Percentiles rank a stretch among this genome's conserved stretches.
These are phyloP conservation scores for Leptodactylus fuscus DNA, from an alignment of 2,113 vertebrate genomes.

Conservation along the genomic window DNA sequence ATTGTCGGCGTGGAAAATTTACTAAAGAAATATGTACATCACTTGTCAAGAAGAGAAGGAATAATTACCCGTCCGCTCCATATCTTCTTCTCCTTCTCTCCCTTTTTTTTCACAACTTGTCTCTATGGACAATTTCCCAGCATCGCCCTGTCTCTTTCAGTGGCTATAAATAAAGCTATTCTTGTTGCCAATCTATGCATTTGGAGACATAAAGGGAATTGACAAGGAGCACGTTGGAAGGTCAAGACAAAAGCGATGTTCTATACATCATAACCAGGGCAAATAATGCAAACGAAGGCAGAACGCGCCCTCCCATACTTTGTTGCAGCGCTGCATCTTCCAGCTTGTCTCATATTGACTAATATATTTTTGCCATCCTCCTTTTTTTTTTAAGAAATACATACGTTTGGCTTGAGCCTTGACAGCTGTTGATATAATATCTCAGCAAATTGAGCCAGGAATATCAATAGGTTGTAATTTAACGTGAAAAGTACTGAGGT, in stretches of 20 bases:
- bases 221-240: conserved; percentile 20
- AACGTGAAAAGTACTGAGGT: conserved; percentile 60
- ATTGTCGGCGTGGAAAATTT: not conserved
- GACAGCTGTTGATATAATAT: conserved; percentile 57
- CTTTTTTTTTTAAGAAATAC: conserved; percentile 42
- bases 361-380: conserved; percentile 11
- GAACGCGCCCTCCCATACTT: not conserved
- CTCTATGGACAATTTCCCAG: conserved; percentile 12
- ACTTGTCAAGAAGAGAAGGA: conserved; percentile 10
- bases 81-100: not conserved
- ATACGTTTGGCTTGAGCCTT: conserved; percentile 49
- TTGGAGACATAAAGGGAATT: conserved; percentile 41
- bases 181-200: conserved; percentile 48
- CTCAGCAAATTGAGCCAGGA: conserved; percentile 55
- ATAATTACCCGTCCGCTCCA: not conserved
- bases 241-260: conserved; percentile 39
- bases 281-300: conserved; percentile 21
- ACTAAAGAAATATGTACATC: not conserved
- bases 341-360: conserved; percentile 25
- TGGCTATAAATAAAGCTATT: conserved; percentile 45
- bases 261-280: conserved; percentile 39
- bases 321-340: conserved; percentile 9
- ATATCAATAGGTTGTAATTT: conserved; percentile 60
- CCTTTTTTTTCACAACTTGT: not conserved
- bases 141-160: conserved; percentile 17